Evolutionary conservation across 2,888 invertebrate genomes (phyloP).

Genomic region (Troilus luridus): DNA sequence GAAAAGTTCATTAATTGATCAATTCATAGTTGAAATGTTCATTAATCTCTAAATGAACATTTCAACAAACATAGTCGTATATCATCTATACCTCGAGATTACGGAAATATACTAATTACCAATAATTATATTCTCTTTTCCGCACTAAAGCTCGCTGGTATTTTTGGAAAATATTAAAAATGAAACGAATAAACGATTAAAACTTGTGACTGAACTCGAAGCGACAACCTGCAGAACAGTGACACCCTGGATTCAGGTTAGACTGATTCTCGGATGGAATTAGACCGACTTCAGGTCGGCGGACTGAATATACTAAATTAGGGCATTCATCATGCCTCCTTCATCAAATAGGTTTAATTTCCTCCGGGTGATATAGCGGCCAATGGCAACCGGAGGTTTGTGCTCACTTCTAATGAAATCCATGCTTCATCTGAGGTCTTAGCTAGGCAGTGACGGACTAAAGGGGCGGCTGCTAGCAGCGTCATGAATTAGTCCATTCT

Average conservation of each 20-base stretch:
- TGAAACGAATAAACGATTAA: too few species aligned
- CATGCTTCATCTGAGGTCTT: conserved; percentile 24
- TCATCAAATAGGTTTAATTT: conserved; percentile 44
- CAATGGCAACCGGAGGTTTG: background rate
- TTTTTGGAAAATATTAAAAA: too few species aligned
- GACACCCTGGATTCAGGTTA: background rate
- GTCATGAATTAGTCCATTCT: background rate
- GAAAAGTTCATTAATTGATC: too few species aligned
- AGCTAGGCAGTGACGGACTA: background rate
- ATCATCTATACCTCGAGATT: too few species aligned
- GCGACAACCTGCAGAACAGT: too few species aligned
- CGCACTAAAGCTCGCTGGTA: too few species aligned
- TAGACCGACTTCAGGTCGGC: background rate
- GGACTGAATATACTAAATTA: conserved; percentile 29
- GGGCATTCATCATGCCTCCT: conserved; percentile 20
- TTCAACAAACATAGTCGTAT: too few species aligned
- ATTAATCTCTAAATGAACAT: too few species aligned
- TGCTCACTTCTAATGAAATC: conserved; percentile 13
- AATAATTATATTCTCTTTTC: too few species aligned
- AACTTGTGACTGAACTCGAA: too few species aligned
- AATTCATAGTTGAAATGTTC: too few species aligned
- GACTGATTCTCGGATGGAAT: background rate
- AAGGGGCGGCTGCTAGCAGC: background rate
- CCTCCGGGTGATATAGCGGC: conserved; percentile 2
- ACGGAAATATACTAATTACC: too few species aligned